Evolutionary conservation across 2,797 vertebrate species (phyloP).

Genomic region (Parambassis ranga): DNA sequence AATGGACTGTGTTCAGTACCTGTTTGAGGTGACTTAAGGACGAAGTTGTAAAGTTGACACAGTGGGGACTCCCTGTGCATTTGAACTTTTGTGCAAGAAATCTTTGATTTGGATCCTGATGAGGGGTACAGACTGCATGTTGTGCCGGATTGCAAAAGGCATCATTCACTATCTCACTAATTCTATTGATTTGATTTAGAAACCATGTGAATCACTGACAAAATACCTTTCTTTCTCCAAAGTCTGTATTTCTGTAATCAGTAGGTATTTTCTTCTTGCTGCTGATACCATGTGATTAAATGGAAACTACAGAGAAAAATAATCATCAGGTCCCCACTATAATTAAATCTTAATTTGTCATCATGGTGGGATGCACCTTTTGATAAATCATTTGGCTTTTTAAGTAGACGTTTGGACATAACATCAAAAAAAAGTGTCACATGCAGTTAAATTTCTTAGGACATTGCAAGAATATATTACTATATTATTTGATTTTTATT

Average conservation of each 20-base stretch:
- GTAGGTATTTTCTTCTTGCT: neutral
- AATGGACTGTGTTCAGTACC: neutral
- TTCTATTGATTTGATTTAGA: conserved; percentile 27
- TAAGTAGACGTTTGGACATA: too few species aligned
- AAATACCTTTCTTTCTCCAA: conserved; percentile 3
- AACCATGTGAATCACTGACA: conserved; percentile 22
- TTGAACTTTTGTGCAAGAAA: neutral
- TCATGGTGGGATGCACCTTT: neutral
- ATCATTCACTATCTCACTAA: conserved; percentile 5
- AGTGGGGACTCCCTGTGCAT: neutral
- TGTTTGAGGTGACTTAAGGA: neutral
- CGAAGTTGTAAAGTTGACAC: neutral
- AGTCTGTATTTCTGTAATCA: neutral
- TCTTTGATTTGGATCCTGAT: conserved; percentile 8
- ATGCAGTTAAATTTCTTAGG: neutral
- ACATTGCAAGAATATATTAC: too few species aligned
- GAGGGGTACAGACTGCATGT: neutral
- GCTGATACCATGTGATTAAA: conserved; percentile 20
- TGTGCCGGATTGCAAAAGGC: conserved; percentile 1
- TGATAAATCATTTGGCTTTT: too few species aligned
- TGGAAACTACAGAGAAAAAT: neutral
- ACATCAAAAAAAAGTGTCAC: neutral
- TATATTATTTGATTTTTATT: too few species aligned
- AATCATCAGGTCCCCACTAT: neutral
- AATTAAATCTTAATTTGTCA: conserved; percentile 7